Percentiles rank a stretch among this genome's conserved stretches.
These are phyloP conservation scores for Aplodontia rufa DNA, from an alignment of 2,113 vertebrate genomes.

Conservation along the genomic window DNA sequence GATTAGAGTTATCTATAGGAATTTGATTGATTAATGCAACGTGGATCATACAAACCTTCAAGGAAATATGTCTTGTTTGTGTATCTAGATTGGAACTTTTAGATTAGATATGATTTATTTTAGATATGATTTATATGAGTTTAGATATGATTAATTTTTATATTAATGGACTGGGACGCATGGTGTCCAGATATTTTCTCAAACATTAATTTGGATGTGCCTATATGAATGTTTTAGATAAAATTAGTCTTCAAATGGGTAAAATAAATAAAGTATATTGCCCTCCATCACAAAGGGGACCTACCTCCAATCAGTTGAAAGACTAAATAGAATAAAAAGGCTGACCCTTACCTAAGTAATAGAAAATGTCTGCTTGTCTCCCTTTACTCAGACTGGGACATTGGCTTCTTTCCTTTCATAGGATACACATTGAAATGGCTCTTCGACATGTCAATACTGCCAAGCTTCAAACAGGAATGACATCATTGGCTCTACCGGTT, in stretches of 20 bases:
- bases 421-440: not conserved
- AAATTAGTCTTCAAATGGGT: not conserved
- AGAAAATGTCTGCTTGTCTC: not conserved
- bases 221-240: not conserved
- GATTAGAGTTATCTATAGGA: not conserved
- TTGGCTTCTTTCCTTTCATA: not conserved
- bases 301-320: not conserved
- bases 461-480: not conserved
- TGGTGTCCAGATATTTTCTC: not conserved
- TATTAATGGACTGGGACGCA: not conserved
- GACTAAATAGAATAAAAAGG: not conserved
- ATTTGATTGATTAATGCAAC: not conserved
- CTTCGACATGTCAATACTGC: not conserved
- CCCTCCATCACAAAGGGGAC: not conserved
- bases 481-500: fast-evolving
- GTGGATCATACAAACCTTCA: not conserved
- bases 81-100: not conserved
- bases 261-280: not conserved
- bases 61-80: not conserved
- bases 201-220: not conserved
- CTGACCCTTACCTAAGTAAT: fast-evolving
- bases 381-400: not conserved
- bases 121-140: no score
- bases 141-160: not conserved
- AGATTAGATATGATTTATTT: no score